Evolutionary conservation across 2,797 vertebrate species (phyloP), one percentile per base, ranked within the genome.

Genomic region (Takifugu rubripes): DNA sequence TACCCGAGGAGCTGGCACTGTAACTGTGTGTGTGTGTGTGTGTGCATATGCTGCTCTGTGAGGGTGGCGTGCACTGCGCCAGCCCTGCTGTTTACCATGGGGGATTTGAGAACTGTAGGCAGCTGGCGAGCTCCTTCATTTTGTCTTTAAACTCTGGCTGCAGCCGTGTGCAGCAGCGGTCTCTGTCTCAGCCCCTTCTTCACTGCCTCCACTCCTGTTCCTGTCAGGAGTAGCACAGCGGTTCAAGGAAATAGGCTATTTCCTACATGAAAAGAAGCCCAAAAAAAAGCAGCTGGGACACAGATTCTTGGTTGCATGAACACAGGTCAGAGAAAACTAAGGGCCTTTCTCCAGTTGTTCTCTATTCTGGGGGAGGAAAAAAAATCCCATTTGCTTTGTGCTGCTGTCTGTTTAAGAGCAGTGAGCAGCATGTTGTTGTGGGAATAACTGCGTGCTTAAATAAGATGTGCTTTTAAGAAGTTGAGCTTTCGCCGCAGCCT

Each of bases 51-150:
- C 73, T 59, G 45, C 49, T 67, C 74, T 71, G 78, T 74, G 68
- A 61, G 77, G 46, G 57, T 64, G 55, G 52, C 66, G 64, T 73
- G 52, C 50, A 46, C 63, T 58, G 49, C 12, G 72, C 72, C 78
- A 82, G 72, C 83, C 79, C 75, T 83, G 84, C 79, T 86, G 82
- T 88, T 86, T 83, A 81, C 82, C 63, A 31, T 77, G 68, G 79
- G 81, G 84, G 78, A 83, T 83, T 87, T 77, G 55, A 82, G 87
- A 84, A 87, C 72, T 77, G 78, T 71, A 72, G 75, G 78, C 84
- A 83, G 82, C 83, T 84, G 85, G 81, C 83, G 76, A 68, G 26
- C 56, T 54, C 62, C 64, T 61, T 64, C 54, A 66, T 6, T 70
- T 72, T 74, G 14, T 12, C 24, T 21, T 25, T 25, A 24, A 61